Evolutionary conservation across 1,140 invertebrate genomes (phyloP).

Genomic region (Sarcophaga peregrina): DNA sequence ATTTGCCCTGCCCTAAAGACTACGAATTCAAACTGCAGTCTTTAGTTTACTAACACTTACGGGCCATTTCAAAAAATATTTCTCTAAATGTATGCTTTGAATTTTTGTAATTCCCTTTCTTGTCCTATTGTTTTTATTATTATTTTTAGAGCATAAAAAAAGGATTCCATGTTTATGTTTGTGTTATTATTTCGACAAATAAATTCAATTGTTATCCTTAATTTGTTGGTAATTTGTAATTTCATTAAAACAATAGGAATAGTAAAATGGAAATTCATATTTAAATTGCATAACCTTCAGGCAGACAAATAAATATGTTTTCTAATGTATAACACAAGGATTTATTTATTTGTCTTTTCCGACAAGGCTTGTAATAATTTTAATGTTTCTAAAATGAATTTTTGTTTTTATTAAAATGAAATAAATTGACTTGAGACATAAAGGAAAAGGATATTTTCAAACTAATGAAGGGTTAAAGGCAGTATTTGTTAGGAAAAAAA

Average conservation of each 20-base stretch:
- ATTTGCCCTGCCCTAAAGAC: too few species aligned
- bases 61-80: neutral
- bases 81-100: neutral
- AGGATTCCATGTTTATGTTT: slow-evolving; percentile 1
- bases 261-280: neutral
- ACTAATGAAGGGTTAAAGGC: too few species aligned
- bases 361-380: slow-evolving; percentile 4
- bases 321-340: neutral
- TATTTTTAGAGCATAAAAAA: neutral
- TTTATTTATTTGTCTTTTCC: neutral
- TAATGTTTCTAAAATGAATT: neutral
- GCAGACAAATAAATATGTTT: neutral
- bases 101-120: neutral
- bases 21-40: too few species aligned
- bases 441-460: too few species aligned
- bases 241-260: slow-evolving; percentile 15
- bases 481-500: too few species aligned
- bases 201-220: slow-evolving; percentile 27
- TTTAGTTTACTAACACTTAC: too few species aligned
- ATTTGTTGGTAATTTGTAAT: slow-evolving; percentile 25
- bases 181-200: slow-evolving; percentile 5
- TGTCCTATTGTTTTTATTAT: neutral
- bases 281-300: neutral
- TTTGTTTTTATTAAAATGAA: too few species aligned
- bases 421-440: too few species aligned